These are phyloP conservation scores for Genyomyrus donnyi DNA, from an alignment of 2,113 vertebrate species.

Conservation along the genomic window DNA sequence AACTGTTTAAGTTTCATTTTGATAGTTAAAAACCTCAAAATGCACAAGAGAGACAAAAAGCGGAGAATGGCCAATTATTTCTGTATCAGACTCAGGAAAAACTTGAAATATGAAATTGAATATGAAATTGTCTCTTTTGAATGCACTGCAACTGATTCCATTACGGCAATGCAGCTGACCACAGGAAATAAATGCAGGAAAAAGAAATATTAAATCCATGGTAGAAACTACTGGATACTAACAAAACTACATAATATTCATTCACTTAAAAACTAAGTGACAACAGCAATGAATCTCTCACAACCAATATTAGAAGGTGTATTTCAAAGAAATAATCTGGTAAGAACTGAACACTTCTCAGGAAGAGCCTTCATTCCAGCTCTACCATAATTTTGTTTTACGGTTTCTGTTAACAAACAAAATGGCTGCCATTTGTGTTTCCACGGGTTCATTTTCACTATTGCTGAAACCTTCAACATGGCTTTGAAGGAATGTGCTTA, in stretches of 20 bases:
- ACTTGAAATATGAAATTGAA: not conserved
- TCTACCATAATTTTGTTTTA: not conserved
- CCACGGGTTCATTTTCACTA: not conserved
- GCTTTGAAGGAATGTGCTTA: not conserved
- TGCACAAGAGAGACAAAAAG: not conserved
- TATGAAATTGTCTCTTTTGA: not conserved
- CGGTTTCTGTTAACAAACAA: not conserved
- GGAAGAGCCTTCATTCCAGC: not conserved
- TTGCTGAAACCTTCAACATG: not conserved
- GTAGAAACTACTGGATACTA: not conserved
- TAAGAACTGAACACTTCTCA: not conserved
- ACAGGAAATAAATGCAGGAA: not conserved
- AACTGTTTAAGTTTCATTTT: not conserved
- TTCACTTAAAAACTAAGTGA: not conserved
- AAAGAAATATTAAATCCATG: not conserved
- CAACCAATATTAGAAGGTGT: not conserved
- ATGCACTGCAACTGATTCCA: not conserved
- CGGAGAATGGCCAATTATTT: not conserved
- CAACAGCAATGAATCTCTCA: not conserved
- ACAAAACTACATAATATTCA: not conserved
- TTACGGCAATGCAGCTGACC: not conserved
- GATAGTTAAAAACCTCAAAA: constrained; percentile 31
- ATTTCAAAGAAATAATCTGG: not conserved
- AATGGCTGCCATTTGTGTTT: not conserved
- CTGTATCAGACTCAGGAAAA: not conserved